Evolutionary conservation across 2,888 invertebrate species (phyloP).

Genomic region (Lasioglossum lativentre): DNA sequence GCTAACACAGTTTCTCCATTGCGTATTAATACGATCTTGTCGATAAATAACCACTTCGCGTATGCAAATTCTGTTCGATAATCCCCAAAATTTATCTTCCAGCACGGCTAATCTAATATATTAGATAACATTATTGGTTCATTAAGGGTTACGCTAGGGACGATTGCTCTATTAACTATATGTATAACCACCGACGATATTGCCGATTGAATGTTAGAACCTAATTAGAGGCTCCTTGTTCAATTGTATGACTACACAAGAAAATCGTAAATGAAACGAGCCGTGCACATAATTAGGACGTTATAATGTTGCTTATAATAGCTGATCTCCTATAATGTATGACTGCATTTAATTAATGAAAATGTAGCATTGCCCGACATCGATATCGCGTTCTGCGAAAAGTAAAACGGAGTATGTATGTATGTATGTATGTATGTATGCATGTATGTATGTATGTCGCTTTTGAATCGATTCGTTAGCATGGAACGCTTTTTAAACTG

Average conservation of each 20-base stretch:
- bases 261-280: no score
- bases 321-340: not conserved
- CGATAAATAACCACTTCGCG: no score
- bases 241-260: no score
- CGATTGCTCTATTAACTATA: no score
- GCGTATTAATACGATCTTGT: no score
- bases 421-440: no score
- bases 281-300: not conserved
- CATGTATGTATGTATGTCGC: not conserved
- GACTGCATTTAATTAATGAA: not conserved
- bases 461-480: not conserved
- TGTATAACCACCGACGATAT: no score
- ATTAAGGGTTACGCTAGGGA: no score
- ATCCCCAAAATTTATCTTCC: not conserved
- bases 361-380: not conserved
- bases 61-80: not conserved
- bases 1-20: not conserved
- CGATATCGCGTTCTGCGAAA: not conserved
- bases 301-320: not conserved
- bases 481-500: not conserved
- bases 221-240: no score
- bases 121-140: not conserved
- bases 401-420: no score
- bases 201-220: no score
- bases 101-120: not conserved